Evolutionary conservation across 2,113 vertebrate genomes (phyloP), one percentile per base, ranked within the genome.

Genomic region (Archilochus colubris): DNA sequence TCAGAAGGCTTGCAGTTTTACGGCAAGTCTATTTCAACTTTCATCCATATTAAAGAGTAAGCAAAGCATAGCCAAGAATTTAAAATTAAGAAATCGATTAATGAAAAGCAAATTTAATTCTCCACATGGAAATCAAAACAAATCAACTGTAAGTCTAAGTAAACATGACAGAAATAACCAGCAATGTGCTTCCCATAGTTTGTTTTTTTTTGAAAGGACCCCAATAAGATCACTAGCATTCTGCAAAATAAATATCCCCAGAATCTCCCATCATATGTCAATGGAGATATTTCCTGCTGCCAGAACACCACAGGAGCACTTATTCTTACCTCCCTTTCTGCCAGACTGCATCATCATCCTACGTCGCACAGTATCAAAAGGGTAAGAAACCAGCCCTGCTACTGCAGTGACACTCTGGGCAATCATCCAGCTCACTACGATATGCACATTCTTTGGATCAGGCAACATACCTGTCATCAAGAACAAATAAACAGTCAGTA

Each of bases 341-440:
- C 99, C 99, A n/a, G 99, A 99, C 98, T 99, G 99, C 99, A 99
- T 99, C 99, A 99, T 99, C 99, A 99, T 99, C 96, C 99, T 98
- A 98, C 99, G 99, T 84, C 99, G 98, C 95, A 99, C 99, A 3
- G 99, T 99, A 97, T 99, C 99, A 63, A 99, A 99, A 66, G 99
- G 99, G 91, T 99, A 99, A 67, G 99, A 99, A 89, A 99, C 95
- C 69, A 99, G 91, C 44, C 99, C 99, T 3, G 99, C 98, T 7
- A 97, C 99, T 4, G 99, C 99, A 1, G 99, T 99, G 87, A 99
- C 99, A 0, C 91, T 97, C 98, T 99, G 99, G 91, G 99, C 99
- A 36, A 99, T 99, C 99, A 99, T 99, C 99, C 99, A 99, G 97
- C 98, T 99, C 89, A 99, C 89, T 9, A 99, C 10, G 48, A 99